phyloP scores from a whole-genome alignment of 2,797 vertebrate genomes.

The Melopsittacus undulatus region DNA sequence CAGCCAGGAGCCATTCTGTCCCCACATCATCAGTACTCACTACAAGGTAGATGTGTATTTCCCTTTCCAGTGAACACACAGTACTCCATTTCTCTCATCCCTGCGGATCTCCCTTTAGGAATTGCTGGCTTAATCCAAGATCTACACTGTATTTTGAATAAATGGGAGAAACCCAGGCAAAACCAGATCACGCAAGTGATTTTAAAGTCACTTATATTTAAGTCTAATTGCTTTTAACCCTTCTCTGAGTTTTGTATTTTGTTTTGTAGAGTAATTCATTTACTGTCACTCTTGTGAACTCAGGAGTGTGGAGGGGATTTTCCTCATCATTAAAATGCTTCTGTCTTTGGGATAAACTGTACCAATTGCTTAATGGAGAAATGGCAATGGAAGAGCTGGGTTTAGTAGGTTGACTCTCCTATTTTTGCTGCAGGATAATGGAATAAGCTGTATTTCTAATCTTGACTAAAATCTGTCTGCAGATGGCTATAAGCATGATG shows the following conservation, averaged over 20 bases:
- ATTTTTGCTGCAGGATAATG: constrained; percentile 14
- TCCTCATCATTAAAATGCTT: not conserved
- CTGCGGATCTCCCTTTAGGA: not conserved
- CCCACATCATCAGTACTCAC: not conserved
- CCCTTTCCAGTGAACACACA: not conserved
- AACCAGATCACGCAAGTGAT: not conserved
- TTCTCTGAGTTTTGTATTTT: not conserved
- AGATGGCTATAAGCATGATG: not conserved
- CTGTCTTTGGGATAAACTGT: not conserved
- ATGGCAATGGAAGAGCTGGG: not conserved
- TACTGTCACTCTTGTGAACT: not conserved
- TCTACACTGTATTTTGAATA: not conserved
- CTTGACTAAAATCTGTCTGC: constrained; percentile 28
- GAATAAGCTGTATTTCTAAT: constrained; percentile 34
- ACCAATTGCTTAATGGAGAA: constrained; percentile 32
- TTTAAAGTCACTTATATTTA: not conserved
- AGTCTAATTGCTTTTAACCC: not conserved
- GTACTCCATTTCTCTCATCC: not conserved
- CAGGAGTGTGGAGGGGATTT: not conserved
- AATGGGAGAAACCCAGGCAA: not conserved
- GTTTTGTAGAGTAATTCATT: constrained; percentile 1
- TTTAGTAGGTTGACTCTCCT: not conserved
- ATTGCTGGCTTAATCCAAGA: not conserved
- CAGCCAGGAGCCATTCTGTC: not conserved
- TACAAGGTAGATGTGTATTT: not conserved